phyloP scores from a whole-genome alignment of 2,888 invertebrate species.

The Buathra laborator region DNA sequence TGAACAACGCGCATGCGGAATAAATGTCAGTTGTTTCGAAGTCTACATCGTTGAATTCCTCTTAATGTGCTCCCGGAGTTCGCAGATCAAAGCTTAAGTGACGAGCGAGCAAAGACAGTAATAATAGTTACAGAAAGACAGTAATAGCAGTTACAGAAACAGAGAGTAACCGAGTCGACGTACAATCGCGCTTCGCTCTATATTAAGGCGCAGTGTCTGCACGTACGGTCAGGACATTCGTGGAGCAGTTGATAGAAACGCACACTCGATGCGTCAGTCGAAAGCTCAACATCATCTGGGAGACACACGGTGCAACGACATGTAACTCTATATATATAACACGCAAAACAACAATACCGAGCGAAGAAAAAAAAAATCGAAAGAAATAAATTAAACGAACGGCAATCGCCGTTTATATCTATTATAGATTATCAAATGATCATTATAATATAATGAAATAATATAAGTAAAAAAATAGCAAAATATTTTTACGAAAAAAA shows the following conservation, averaged over 20 bases:
- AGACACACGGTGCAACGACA: constrained; percentile 35
- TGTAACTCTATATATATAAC: constrained; percentile 42
- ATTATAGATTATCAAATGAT: too few species aligned
- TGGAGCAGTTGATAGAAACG: constrained; percentile 37
- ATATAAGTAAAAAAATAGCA: too few species aligned
- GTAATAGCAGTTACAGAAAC: not conserved
- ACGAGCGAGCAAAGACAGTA: constrained; percentile 27
- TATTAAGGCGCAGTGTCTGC: constrained; percentile 30
- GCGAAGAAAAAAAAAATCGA: not conserved
- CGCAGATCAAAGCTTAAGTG: constrained; percentile 30
- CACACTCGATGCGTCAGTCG: constrained; percentile 50
- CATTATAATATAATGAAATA: too few species aligned
- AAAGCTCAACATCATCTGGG: constrained; percentile 49
- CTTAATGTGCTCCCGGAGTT: not conserved
- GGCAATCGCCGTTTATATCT: too few species aligned
- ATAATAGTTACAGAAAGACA: constrained; percentile 29
- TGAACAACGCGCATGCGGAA: too few species aligned
- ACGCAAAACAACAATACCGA: constrained; percentile 15
- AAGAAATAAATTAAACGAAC: too few species aligned
- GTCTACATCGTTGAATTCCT: too few species aligned
- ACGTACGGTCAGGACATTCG: constrained; percentile 29
- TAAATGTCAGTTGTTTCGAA: too few species aligned
- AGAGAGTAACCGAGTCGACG: constrained; percentile 25
- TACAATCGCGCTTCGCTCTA: constrained; percentile 41
- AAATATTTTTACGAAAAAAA: too few species aligned